These are phyloP conservation scores for Sesia apiformis DNA, from an alignment of 2,888 invertebrate genomes.

Conservation along the genomic window DNA sequence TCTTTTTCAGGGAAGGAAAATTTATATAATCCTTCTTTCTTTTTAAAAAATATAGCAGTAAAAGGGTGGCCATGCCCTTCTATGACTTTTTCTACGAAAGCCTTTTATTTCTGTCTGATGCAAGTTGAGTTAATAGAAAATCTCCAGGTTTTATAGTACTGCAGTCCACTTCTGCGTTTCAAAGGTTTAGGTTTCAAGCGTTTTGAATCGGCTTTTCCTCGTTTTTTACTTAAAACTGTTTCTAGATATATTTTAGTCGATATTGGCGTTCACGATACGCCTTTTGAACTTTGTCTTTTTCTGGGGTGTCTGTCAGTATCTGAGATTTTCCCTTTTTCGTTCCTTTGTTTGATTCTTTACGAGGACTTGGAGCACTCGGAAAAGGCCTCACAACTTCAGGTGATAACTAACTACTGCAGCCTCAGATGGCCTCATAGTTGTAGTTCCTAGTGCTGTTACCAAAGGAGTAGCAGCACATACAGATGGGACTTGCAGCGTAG, in stretches of 20 bases:
- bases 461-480: neutral
- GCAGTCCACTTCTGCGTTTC: neutral
- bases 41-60: neutral
- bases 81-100: neutral
- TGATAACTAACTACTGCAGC: neutral
- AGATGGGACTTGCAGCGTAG: neutral
- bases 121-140: neutral
- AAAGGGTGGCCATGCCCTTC: neutral
- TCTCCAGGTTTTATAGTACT: neutral
- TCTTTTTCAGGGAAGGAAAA: too few relatives aligned
- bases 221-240: neutral
- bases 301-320: neutral
- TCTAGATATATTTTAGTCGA: neutral
- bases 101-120: neutral
- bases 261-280: neutral
- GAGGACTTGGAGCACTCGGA: neutral
- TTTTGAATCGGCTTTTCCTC: neutral
- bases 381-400: neutral
- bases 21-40: too few relatives aligned
- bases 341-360: neutral
- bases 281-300: neutral
- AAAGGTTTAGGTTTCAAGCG: neutral
- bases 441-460: neutral
- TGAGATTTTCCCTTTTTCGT: neutral
- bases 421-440: neutral